These are phyloP conservation scores for Caenorhabditis sp. DNA, from an alignment of 2,888 invertebrate genomes.

Conservation along the genomic window DNA sequence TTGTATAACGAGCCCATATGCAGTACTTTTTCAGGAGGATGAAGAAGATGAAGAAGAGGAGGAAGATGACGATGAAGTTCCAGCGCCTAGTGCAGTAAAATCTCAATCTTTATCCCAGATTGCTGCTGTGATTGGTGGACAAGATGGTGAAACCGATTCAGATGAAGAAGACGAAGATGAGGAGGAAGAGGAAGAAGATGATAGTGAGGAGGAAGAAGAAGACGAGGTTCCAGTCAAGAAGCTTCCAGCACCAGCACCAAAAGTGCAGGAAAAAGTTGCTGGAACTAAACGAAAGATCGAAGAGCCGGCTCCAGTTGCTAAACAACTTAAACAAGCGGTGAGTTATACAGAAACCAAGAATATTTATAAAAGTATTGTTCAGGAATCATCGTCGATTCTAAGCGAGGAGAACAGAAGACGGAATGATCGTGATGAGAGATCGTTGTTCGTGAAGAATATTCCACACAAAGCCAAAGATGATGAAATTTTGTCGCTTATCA, in stretches of 20 bases:
- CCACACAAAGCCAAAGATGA: constrained; percentile 41
- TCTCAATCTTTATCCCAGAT: background rate
- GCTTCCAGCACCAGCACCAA: constrained; percentile 4
- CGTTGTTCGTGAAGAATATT: constrained; percentile 59
- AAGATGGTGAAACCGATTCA: background rate
- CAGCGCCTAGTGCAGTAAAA: constrained; percentile 6
- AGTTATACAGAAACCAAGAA: background rate
- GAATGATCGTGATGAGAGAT: constrained; percentile 51
- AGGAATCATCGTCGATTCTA: constrained; percentile 20
- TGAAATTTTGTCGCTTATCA: constrained; percentile 21
- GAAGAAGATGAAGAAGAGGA: constrained; percentile 36
- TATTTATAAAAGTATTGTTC: background rate
- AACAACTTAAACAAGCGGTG: constrained; percentile 20
- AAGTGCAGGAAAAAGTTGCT: constrained; percentile 8
- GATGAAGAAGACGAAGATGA: constrained; percentile 18
- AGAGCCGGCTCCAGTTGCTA: constrained; percentile 21
- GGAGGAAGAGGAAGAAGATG: constrained; percentile 35
- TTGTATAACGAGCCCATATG: too few relatives aligned
- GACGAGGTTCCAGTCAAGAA: constrained; percentile 8
- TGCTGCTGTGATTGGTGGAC: background rate
- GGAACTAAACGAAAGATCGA: constrained; percentile 44
- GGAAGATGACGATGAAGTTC: constrained; percentile 22
- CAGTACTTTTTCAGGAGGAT: background rate
- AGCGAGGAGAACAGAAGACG: constrained; percentile 59
- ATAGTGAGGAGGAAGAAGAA: constrained; percentile 38